A percentile compares a stretch with the other conserved stretches of the same genome.
phyloP scores from a whole-genome alignment of 2,113 vertebrate species.

The Gymnocephalus cernua region DNA sequence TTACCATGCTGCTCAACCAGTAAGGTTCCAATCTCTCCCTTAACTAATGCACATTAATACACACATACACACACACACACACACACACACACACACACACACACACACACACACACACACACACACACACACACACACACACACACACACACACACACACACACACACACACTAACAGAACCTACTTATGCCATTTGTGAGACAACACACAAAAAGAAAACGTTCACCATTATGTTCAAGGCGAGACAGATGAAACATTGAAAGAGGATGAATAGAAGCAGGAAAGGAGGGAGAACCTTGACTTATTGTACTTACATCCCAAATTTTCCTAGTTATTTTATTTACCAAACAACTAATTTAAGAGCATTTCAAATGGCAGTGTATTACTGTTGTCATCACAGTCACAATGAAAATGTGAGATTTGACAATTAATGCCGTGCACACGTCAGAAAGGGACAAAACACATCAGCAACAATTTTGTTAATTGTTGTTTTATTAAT shows the following conservation, averaged over 20 bases:
- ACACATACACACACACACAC: not conserved
- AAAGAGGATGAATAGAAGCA: conserved; percentile 41
- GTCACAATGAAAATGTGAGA: conserved; percentile 1
- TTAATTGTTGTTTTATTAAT: no score
- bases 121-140: not conserved
- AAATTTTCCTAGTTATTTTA: conserved; percentile 31
- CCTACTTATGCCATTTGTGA: conserved; percentile 37
- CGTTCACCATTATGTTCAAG: conserved; percentile 20
- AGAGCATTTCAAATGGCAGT: conserved; percentile 22
- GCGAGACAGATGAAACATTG: conserved; percentile 41
- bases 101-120: not conserved
- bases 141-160: not conserved
- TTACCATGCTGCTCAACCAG: conserved; percentile 55
- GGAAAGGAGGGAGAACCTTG: conserved; percentile 37
- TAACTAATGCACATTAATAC: conserved; percentile 22
- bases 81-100: conserved; percentile 20
- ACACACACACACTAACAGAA: not conserved
- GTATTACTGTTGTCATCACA: conserved; percentile 3
- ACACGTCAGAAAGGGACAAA: conserved; percentile 6
- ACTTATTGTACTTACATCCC: conserved; percentile 22
- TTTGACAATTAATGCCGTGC: not conserved
- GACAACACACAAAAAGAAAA: conserved; percentile 44
- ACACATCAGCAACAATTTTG: not conserved
- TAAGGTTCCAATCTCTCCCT: conserved; percentile 13
- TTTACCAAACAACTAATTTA: conserved; percentile 28